Percentiles rank a stretch among this genome's conserved stretches.
Evolutionary conservation across 2,888 invertebrate species (phyloP).

Genomic region (Torymus tubicola): DNA sequence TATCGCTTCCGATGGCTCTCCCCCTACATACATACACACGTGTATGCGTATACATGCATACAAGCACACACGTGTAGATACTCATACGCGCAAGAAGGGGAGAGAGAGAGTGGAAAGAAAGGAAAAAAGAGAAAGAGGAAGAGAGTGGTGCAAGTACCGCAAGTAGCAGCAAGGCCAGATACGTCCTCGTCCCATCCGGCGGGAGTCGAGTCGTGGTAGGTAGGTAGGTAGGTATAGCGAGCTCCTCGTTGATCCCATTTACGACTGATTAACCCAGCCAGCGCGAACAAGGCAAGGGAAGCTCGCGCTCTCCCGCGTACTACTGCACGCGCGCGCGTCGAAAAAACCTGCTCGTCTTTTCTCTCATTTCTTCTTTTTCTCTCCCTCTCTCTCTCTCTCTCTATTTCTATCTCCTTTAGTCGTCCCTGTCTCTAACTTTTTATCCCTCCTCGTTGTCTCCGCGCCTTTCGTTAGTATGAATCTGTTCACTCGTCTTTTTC

Average conservation of each 20-base stretch:
- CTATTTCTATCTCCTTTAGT: neutral
- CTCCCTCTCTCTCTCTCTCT: neutral
- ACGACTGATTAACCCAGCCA: conserved; percentile 63
- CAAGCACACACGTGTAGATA: conserved; percentile 7
- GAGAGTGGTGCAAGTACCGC: neutral
- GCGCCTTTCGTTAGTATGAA: conserved; percentile 4
- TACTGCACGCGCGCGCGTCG: neutral
- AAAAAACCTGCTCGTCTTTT: neutral
- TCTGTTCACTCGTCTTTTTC: conserved; percentile 42
- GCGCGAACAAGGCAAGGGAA: conserved; percentile 22
- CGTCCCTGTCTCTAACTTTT: neutral
- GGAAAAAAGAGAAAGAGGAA: neutral
- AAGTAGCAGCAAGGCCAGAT: conserved; percentile 23
- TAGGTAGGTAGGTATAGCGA: conserved; percentile 2
- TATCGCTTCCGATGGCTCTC: conserved; percentile 52
- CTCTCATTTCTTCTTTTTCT: conserved; percentile 12
- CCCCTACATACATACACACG: conserved; percentile 8
- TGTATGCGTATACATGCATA: conserved; percentile 2
- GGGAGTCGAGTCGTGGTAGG: neutral
- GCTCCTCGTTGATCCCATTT: conserved; percentile 59
- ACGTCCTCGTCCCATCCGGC: conserved; percentile 43
- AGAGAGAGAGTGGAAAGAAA: neutral
- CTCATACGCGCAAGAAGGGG: neutral
- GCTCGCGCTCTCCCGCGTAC: conserved; percentile 37
- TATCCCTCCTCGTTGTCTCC: neutral